phyloP scores from a whole-genome alignment of 2,113 vertebrate species.

The Cephalophus harveyi region DNA sequence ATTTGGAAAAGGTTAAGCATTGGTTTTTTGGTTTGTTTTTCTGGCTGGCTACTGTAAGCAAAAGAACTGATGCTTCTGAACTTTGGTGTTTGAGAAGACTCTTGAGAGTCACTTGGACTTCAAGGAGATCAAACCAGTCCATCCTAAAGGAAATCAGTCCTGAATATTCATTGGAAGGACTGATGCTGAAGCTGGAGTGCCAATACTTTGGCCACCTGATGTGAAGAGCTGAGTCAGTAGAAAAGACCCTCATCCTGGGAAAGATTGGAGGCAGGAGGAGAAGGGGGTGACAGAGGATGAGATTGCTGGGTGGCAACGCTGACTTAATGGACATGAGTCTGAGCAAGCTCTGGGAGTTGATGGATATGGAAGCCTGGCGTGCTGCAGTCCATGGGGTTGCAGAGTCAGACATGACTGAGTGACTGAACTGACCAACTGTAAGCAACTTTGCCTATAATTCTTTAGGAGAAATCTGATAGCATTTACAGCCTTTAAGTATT shows the following conservation, averaged over 20 bases:
- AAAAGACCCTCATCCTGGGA: neutral
- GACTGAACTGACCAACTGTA: neutral
- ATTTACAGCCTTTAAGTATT: neutral
- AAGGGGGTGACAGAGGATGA: neutral
- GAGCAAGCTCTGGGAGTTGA: neutral
- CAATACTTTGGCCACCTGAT: neutral
- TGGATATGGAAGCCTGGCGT: fast-evolving
- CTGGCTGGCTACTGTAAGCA: neutral
- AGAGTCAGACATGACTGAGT: neutral
- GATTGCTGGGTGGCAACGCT: neutral
- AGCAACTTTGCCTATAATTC: neutral
- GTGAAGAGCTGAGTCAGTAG: neutral
- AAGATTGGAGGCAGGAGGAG: neutral
- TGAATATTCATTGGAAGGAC: neutral
- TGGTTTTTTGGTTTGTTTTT: neutral
- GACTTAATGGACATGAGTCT: neutral
- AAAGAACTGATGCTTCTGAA: neutral
- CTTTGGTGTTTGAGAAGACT: neutral
- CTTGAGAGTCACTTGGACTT: neutral
- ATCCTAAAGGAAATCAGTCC: neutral
- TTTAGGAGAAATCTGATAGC: neutral
- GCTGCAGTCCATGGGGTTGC: neutral
- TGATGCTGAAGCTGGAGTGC: neutral
- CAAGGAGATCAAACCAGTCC: neutral
- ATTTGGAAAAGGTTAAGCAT: neutral